phyloP scores from a whole-genome alignment of 2,797 vertebrate species.

The Kryptolebias ocellatus region DNA sequence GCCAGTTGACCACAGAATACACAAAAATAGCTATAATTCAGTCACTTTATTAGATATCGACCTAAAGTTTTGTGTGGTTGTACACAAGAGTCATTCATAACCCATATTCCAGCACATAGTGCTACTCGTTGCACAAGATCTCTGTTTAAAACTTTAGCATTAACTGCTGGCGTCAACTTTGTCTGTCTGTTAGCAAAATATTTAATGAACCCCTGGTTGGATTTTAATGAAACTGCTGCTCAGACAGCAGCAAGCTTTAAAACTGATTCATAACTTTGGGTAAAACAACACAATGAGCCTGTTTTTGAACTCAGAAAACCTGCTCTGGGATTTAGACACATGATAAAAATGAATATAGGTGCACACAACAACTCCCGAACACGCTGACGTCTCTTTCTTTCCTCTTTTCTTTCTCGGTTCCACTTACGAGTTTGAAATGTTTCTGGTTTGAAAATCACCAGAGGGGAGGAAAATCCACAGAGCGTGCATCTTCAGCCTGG shows the following conservation, averaged over 20 bases:
- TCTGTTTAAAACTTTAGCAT: too few relatives aligned
- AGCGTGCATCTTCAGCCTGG: slow-evolving; percentile 44
- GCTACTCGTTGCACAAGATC: too few relatives aligned
- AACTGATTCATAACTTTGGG: slow-evolving; percentile 36
- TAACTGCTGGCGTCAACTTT: too few relatives aligned
- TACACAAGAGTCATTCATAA: too few relatives aligned
- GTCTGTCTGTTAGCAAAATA: too few relatives aligned
- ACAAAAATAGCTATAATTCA: too few relatives aligned
- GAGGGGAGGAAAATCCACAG: slow-evolving; percentile 55
- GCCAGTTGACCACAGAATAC: too few relatives aligned
- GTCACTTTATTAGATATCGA: too few relatives aligned
- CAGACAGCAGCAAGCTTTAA: slow-evolving; percentile 30
- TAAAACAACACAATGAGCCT: slow-evolving; percentile 16
- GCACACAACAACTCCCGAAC: neutral
- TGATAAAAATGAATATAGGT: slow-evolving; percentile 6
- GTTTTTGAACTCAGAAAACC: slow-evolving; percentile 15
- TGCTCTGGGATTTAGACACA: slow-evolving; percentile 24
- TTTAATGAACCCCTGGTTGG: too few relatives aligned
- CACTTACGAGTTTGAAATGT: slow-evolving; percentile 54
- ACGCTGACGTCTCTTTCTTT: slow-evolving; percentile 1
- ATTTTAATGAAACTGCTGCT: too few relatives aligned
- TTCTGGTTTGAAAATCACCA: slow-evolving; percentile 59
- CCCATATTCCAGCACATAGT: too few relatives aligned
- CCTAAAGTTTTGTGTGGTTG: too few relatives aligned
- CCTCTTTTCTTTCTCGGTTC: slow-evolving; percentile 30